Evolutionary conservation across 1,140 invertebrate genomes (phyloP), one percentile per base, ranked within the genome.

Genomic region (Lepidotrigona ventralis): DNA sequence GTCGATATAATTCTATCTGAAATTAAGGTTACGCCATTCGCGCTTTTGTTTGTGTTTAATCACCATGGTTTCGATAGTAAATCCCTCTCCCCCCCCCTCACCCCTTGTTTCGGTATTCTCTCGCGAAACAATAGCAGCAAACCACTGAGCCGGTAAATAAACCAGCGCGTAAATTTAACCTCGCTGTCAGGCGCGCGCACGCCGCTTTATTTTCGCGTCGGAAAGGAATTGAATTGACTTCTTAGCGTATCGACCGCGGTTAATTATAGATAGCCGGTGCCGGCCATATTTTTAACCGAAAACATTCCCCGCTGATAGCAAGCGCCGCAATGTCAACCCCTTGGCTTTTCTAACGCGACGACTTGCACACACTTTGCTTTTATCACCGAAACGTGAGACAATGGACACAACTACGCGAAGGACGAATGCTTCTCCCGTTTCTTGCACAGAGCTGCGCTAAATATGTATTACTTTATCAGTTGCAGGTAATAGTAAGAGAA

Each of bases 221-320:
- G 51, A 19, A 26, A 79, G 69, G 66, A 72, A 72, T 79, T 68
- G 12, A 69, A 83, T 70, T 29, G 76, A 51, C 81, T 71, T n/a
- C n/a, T 26, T 17, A 23, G 69, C 76, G 29, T 72, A 79, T 83
- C 76, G 75, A 69, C 76, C 81, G 46, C 19, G 75, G 60, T 72
- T 83, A 83, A 83, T 83, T 83, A 83, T 83, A 83, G 81, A 33
- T 26, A 51, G 64, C 23, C 15, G 8, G 1, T 12, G 21, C 69
- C 56, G 68, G 21, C 46, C 68, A 64, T 83, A 79, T 79, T 83
- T 83, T 85, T 87, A 85, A 83, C 39, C 81, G 8, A 81, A 85
- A 81, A 69, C 60, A 60, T 63, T 80, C 51, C 0, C 51, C 5
- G 2, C 63, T 53, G 63, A 63, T 46, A 72, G 68, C 26, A 70